A percentile compares a stretch with the other conserved stretches of the same genome.
These are phyloP conservation scores for Physeter macrocephalus DNA, from an alignment of 2,113 vertebrate genomes.

Conservation along the genomic window DNA sequence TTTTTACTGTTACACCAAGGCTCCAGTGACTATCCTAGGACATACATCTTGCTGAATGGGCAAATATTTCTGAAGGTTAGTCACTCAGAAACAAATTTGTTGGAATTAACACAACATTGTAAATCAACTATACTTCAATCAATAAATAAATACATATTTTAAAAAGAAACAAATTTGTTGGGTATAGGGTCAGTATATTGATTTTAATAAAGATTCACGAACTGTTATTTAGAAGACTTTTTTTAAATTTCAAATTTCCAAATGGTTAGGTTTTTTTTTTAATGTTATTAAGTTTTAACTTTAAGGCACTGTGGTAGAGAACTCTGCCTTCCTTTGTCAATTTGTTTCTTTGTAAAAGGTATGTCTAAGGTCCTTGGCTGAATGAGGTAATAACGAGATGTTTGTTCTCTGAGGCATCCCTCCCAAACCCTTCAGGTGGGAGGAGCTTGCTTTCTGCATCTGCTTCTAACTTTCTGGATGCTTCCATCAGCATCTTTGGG, in stretches of 20 bases:
- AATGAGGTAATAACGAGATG: not conserved
- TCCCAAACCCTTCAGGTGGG: not conserved
- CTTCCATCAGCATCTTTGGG: not conserved
- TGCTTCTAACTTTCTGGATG: not conserved
- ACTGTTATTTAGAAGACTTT: not conserved
- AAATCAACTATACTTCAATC: not conserved
- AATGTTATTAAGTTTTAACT: not conserved
- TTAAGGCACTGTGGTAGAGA: not conserved
- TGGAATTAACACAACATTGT: not conserved
- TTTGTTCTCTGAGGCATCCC: accelerated
- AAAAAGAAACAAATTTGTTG: not conserved
- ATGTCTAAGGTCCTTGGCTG: not conserved
- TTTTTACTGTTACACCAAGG: too few species aligned
- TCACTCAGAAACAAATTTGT: not conserved
- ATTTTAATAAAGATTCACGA: not conserved
- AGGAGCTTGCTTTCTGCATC: not conserved
- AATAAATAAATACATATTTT: not conserved
- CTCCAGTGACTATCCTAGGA: accelerated
- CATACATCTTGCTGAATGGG: too few species aligned
- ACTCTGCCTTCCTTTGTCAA: not conserved
- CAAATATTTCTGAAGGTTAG: not conserved
- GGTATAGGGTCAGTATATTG: not conserved
- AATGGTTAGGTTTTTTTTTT: not conserved
- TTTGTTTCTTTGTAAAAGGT: not conserved
- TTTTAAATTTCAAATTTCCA: not conserved